Conservation (phyloP, 2,888 invertebrate species). For the Dolomedes plantarius region DNA sequence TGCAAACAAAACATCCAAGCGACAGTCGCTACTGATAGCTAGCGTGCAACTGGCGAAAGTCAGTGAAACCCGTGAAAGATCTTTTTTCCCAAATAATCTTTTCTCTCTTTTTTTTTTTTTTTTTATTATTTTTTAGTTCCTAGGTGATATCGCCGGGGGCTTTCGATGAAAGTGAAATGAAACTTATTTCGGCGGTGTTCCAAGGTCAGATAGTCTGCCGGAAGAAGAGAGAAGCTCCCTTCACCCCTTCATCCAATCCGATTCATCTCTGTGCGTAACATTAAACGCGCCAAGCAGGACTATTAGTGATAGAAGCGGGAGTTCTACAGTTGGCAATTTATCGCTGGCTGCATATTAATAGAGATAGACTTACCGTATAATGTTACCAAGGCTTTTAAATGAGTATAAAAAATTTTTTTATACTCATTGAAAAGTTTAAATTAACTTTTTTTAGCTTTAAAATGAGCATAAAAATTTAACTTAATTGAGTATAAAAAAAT, state of each 20-base stretch:
- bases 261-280: background rate
- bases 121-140: background rate
- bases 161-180: slow-evolving; percentile 31
- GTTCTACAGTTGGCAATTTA: background rate
- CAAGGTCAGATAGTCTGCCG: slow-evolving; percentile 24
- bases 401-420: no score
- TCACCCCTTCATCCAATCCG: slow-evolving; percentile 5
- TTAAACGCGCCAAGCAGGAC: background rate
- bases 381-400: no score
- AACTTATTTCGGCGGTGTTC: slow-evolving; percentile 9
- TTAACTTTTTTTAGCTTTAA: no score
- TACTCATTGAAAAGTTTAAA: no score
- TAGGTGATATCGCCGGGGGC: slow-evolving; percentile 21
- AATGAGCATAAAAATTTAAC: no score
- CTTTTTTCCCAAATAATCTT: background rate
- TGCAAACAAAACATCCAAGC: background rate
- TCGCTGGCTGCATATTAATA: no score
- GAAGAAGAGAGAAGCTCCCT: slow-evolving; percentile 5
- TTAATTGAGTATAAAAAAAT: no score
- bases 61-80: slow-evolving; percentile 6
- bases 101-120: background rate
- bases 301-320: background rate
- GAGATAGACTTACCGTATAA: no score
- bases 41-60: slow-evolving; percentile 15
- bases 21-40: background rate